Conservation (phyloP, 2,888 invertebrate genomes). For the Lasius platythorax region DNA sequence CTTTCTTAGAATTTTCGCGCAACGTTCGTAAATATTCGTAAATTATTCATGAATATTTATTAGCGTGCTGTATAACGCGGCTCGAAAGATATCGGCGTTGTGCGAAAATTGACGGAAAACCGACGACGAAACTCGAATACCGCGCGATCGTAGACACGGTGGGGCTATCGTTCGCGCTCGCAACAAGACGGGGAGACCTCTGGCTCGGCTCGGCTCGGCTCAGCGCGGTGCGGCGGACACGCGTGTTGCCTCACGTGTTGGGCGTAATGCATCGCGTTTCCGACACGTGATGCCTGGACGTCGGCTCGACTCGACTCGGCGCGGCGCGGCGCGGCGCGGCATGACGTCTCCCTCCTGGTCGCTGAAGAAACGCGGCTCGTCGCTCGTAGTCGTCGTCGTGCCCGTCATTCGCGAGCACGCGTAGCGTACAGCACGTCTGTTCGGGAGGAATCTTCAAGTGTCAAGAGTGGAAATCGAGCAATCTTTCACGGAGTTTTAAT, state of each 20-base stretch:
- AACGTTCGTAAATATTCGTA: neutral
- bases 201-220: neutral
- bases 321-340: conserved; percentile 51
- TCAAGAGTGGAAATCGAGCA: neutral
- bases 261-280: conserved; percentile 75
- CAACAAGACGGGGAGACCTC: neutral
- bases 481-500: neutral
- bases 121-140: neutral
- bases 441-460: neutral
- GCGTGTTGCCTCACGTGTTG: conserved; percentile 81
- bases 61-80: neutral
- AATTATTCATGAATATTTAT: neutral
- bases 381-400: conserved; percentile 69
- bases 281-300: conserved; percentile 79
- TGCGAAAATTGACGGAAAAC: neutral
- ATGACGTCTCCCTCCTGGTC: conserved; percentile 71
- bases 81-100: neutral
- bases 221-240: conserved; percentile 8
- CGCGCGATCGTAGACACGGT: neutral
- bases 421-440: conserved; percentile 2
- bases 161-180: neutral
- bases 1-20: neutral
- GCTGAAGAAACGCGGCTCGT: conserved; percentile 67
- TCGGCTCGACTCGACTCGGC: conserved; percentile 57
- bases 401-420: conserved; percentile 69